Evolutionary conservation across 1,140 invertebrate genomes (phyloP).

Genomic region (Panulirus ornatus): DNA sequence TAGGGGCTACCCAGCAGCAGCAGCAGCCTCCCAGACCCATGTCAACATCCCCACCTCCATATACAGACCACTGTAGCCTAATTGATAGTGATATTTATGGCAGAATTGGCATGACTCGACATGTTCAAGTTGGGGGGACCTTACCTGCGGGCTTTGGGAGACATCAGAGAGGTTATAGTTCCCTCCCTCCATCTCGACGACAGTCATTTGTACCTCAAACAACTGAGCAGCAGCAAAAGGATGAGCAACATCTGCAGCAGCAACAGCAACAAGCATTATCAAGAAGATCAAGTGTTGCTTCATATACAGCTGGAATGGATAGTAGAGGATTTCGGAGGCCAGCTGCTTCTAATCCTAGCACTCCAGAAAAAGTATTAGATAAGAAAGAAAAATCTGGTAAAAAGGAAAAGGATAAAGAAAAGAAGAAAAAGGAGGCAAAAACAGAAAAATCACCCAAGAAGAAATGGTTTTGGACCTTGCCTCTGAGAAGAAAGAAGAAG

Average conservation of each 20-base stretch:
- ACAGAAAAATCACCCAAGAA: conserved; percentile 74
- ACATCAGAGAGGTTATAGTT: conserved; percentile 70
- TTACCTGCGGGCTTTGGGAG: conserved; percentile 73
- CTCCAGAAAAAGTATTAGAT: conserved; percentile 72
- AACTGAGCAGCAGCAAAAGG: conserved; percentile 60
- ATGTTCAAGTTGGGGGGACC: conserved; percentile 72
- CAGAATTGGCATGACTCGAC: conserved; percentile 75
- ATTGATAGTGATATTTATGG: conserved; percentile 75
- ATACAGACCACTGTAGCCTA: conserved; percentile 63
- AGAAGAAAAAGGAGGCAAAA: conserved; percentile 74
- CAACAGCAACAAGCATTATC: conserved; percentile 40
- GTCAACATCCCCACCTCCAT: conserved; percentile 72
- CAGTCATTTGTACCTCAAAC: conserved; percentile 53
- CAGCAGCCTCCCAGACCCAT: conserved; percentile 67
- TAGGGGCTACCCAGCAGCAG: conserved; percentile 31
- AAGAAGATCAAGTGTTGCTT: conserved; percentile 62
- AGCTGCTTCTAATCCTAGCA: conserved; percentile 71
- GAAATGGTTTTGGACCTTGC: conserved; percentile 75
- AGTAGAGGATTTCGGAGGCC: conserved; percentile 40
- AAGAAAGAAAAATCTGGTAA: conserved; percentile 73
- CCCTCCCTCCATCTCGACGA: conserved; percentile 66
- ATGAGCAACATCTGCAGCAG: conserved; percentile 42
- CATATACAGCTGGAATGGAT: conserved; percentile 64
- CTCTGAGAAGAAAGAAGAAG: conserved; percentile 73
- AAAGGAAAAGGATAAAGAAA: conserved; percentile 74